Evolutionary conservation across 2,888 invertebrate species (phyloP), one percentile per base, ranked within the genome.

Genomic region (Abrostola tripartita): DNA sequence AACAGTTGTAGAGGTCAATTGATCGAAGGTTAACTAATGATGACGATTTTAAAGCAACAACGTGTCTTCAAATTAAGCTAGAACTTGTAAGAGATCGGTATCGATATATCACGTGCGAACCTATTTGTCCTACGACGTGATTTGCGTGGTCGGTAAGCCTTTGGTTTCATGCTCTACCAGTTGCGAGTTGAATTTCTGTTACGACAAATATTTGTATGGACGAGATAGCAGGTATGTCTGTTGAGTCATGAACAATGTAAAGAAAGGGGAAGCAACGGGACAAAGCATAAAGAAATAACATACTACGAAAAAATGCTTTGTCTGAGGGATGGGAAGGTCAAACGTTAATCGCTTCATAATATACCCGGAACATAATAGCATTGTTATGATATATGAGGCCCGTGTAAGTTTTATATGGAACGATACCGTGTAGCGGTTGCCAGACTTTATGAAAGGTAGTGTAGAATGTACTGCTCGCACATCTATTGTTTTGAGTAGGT

Each of bases 271-370:
- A 47, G 14, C 14, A 24, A 47, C 24, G 24, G 44, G 44, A 47
- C 44, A 47, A 47, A 47, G 44, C 14, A 47, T 14, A 47, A 47
- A 47, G 24, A 47, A 47, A 47, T 47, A 47, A 14, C 44, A 9
- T 47, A 47, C 14, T 6, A 14, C 44, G 44, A 47, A 47, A 47
- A 47, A 24, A 47, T 24, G 44, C 44, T 47, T 47, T 47, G 44
- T 47, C 44, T 47, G 44, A 47, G 44, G 24, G 47, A 38, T 49
- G 36, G 40, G 24, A n/a, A 61, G 41, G 50, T 52, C 53, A 54
- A 49, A 61, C 47, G 49, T 40, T 47, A 53, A 41, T 47, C 44
- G 44, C 44, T 47, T 47, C 44, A 24, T 47, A 24, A 24, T 47
- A 47, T 24, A 47, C 14, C 44, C 8, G 44, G 44, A 8, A 47